These are phyloP conservation scores for Neogobius melanostomus DNA, from an alignment of 2,113 vertebrate species.

Conservation along the genomic window DNA sequence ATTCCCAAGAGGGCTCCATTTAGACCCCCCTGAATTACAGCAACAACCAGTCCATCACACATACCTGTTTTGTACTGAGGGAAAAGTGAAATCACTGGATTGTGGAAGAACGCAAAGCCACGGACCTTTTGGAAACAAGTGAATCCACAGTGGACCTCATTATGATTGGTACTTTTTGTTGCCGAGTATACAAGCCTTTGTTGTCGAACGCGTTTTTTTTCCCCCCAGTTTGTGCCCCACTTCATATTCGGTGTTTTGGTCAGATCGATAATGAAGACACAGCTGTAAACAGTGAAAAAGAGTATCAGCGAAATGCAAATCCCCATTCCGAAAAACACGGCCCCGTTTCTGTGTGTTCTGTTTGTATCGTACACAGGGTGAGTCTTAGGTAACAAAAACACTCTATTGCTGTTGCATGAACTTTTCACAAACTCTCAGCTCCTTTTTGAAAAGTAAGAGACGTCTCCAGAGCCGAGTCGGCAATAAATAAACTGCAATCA, in stretches of 20 bases:
- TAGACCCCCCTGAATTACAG: too few relatives aligned
- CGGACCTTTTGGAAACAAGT: not conserved
- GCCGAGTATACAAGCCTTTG: not conserved
- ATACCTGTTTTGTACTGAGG: not conserved
- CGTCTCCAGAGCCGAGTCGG: not conserved
- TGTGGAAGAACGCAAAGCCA: not conserved
- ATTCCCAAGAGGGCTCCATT: too few relatives aligned
- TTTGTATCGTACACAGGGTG: not conserved
- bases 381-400: not conserved
- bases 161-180: not conserved
- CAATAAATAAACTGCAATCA: not conserved
- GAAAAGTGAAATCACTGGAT: not conserved
- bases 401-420: not conserved
- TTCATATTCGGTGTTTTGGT: not conserved
- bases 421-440: not conserved
- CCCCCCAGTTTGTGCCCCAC: not conserved
- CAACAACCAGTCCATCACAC: too few relatives aligned
- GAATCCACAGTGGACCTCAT: not conserved
- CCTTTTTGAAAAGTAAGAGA: not conserved
- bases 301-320: not conserved
- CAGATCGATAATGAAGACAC: not conserved
- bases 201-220: too few relatives aligned
- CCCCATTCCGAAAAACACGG: not conserved
- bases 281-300: not conserved
- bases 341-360: not conserved